Base-by-base conservation (phyloP, 2,888 invertebrate genomes). In the Tetragonisca angustula region DNA sequence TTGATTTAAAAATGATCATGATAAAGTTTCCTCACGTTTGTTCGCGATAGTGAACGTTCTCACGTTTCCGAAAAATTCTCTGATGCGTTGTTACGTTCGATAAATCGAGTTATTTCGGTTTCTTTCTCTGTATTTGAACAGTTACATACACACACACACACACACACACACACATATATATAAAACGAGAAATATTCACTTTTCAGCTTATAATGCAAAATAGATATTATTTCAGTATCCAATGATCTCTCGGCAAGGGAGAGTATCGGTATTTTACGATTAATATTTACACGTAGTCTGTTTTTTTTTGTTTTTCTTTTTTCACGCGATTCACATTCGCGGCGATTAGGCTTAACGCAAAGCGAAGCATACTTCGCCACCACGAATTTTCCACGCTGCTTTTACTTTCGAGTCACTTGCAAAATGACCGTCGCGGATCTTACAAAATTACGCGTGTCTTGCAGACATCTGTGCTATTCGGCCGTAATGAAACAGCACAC, bases 131-230 rank as follows among this genome's bases (percentile, higher is more conserved):
- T 75, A 68, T 62, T 13, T 56, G 71, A 84, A 79, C 83, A 68
- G 68, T 79, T n/a, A 62, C 9, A 27, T 9, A 43, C 43, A 43
- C 32, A 32, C 32, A 32, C 32, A 32, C 32, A 32, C 32, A 32
- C 32, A 32, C 32, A 62, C 9, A 27, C 9, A 43, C 11, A 43
- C 43, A 43, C 43, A 1, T 43, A 2, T 72, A 1, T 61, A 54
- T n/a, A 62, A 67, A n/a, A 67, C 27, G 54, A 27, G 52, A 74
- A 70, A 72, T 75, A 36, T 68, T 52, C 36, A 83, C 56, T 72
- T 81, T 84, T 79, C 83, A 83, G 83, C 79, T 75, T 83, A 43
- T 43, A 84, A 83, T 64, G 75, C 21, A 64, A 32, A 43, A n/a
- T 68, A 64, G 54, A 64, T 32, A 27, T 78, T 78, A 72, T 83